These are phyloP conservation scores for Gila orcuttii DNA, from an alignment of 2,113 vertebrate genomes.

Conservation along the genomic window DNA sequence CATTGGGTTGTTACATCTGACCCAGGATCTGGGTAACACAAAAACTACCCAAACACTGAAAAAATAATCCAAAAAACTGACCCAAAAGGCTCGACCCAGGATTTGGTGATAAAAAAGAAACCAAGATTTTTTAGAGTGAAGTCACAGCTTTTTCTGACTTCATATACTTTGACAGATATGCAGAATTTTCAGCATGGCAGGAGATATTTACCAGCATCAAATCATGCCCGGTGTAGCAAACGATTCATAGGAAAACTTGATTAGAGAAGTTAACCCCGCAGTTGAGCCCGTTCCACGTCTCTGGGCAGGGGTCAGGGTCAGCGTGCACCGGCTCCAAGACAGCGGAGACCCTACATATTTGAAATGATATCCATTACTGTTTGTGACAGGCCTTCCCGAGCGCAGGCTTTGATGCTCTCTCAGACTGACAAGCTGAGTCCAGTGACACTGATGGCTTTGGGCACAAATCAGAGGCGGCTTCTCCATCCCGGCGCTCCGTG, in stretches of 20 bases:
- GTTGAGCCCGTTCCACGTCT: slow-evolving; percentile 69
- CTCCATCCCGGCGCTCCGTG: slow-evolving; percentile 71
- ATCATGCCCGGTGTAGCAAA: slow-evolving; percentile 62
- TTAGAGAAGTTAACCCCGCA: slow-evolving; percentile 71
- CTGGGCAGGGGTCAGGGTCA: slow-evolving; percentile 56
- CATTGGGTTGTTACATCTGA: too few species aligned
- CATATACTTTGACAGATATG: not conserved
- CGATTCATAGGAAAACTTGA: slow-evolving; percentile 66
- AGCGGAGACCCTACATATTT: slow-evolving; percentile 72
- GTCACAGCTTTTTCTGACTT: too few species aligned
- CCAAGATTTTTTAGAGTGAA: too few species aligned
- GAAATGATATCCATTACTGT: slow-evolving; percentile 92
- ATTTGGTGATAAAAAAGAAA: too few species aligned
- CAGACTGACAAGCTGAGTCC: slow-evolving; percentile 80
- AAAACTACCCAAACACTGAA: too few species aligned
- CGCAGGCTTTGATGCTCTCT: slow-evolving; percentile 77
- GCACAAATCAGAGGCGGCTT: slow-evolving; percentile 90
- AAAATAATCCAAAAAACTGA: too few species aligned
- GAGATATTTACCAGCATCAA: slow-evolving; percentile 35
- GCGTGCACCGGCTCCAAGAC: slow-evolving; percentile 65
- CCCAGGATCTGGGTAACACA: too few species aligned
- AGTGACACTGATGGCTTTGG: slow-evolving; percentile 86
- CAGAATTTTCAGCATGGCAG: slow-evolving; percentile 1
- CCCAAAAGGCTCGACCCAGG: too few species aligned
- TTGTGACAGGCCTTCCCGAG: slow-evolving; percentile 84